Conservation (phyloP, 2,113 vertebrate species). For the Antigone vipio region DNA sequence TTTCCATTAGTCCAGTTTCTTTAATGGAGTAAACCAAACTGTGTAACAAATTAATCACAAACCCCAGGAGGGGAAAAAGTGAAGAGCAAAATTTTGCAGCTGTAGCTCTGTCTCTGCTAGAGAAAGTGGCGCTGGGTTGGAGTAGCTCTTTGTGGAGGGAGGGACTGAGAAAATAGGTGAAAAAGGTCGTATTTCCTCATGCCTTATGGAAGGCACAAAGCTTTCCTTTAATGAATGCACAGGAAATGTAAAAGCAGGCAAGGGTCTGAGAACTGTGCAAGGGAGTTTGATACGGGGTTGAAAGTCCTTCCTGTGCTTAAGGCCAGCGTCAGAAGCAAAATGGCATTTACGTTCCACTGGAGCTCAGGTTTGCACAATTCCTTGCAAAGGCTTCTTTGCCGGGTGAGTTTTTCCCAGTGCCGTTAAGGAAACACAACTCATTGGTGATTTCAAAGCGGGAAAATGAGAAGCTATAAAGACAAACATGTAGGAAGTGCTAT, state of each 20-base stretch:
- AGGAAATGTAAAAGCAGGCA: slow-evolving; percentile 27
- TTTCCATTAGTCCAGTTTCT: not conserved
- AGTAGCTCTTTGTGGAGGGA: not conserved
- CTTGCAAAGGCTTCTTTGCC: not conserved
- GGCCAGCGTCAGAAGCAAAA: not conserved
- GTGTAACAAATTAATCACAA: not conserved
- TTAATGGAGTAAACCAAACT: not conserved
- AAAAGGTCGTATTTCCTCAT: not conserved
- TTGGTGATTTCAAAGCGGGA: not conserved
- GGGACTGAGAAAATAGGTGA: not conserved
- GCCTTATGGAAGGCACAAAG: not conserved
- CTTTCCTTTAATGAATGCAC: slow-evolving; percentile 1
- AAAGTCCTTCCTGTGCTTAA: slow-evolving; percentile 31
- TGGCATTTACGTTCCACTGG: not conserved
- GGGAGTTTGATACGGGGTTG: not conserved
- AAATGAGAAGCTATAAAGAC: not conserved
- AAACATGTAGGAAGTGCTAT: slow-evolving; percentile 21
- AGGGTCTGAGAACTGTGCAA: not conserved
- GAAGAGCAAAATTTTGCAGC: not conserved
- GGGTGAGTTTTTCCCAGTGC: not conserved
- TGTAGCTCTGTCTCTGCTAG: not conserved
- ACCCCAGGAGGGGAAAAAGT: not conserved
- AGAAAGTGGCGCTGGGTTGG: not conserved
- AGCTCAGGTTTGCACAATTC: not conserved
- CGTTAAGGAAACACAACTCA: not conserved